Conservation (phyloP, 2,888 invertebrate genomes). For the Alentia gelatinosa region DNA sequence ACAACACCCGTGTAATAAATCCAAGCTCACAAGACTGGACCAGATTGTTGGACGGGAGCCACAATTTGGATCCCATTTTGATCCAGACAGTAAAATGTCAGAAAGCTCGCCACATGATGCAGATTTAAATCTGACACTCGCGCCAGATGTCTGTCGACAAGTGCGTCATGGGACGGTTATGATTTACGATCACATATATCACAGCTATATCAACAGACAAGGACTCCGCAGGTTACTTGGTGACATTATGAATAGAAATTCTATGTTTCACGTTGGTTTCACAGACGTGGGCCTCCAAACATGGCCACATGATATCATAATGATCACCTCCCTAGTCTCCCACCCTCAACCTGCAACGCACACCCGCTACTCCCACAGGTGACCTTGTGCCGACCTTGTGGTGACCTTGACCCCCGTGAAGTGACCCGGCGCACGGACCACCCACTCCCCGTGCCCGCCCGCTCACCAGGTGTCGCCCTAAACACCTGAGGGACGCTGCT, state of each 20-base stretch:
- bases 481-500: slow-evolving; percentile 4
- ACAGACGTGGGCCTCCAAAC: neutral
- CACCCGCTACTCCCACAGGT: neutral
- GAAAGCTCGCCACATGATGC: too few relatives aligned
- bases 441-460: neutral
- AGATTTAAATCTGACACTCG: too few relatives aligned
- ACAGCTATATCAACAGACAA: too few relatives aligned
- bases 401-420: slow-evolving; percentile 29
- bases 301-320: neutral
- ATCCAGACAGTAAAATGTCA: too few relatives aligned
- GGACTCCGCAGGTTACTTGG: too few relatives aligned
- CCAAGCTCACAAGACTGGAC: too few relatives aligned
- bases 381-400: neutral
- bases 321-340: neutral
- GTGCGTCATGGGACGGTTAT: too few relatives aligned
- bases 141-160: too few relatives aligned
- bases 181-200: too few relatives aligned
- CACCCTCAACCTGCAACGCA: slow-evolving; percentile 5
- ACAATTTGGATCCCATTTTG: too few relatives aligned
- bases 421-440: neutral
- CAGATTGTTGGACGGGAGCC: too few relatives aligned
- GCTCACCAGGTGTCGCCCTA: slow-evolving; percentile 14
- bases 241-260: neutral
- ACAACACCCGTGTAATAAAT: too few relatives aligned
- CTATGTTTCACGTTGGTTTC: neutral